Base-by-base conservation (phyloP, 1,140 invertebrate genomes). In the Drosophila suzukii region DNA sequence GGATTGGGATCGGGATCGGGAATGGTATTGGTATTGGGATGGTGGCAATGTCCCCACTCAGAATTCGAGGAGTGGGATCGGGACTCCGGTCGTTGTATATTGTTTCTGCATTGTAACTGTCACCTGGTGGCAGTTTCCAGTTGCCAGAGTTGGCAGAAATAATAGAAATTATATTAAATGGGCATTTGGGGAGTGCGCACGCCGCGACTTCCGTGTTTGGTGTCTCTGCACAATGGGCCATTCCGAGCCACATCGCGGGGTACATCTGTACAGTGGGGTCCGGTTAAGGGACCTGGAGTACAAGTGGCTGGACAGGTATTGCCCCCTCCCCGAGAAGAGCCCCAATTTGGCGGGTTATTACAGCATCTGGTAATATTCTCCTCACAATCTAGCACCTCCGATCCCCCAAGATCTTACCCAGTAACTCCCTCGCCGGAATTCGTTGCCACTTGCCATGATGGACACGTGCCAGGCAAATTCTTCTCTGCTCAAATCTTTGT, bases 81-180 rank as follows among this genome's bases (percentile, higher is more conserved):
- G 24, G 46, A 49, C 12, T 27, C 4, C 6, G 65, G 61, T 81
- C 58, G 78, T 78, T 86, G 79, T 78, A 74, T 82, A 86, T 82
- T 88, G 50, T 86, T 86, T 78, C 75, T 88, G 82, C 83, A 73
- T 88, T 86, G 83, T 86, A 86, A 88, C 83, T 86, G 83, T 86
- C 83, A 86, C 83, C 83, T 82, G 51, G 79, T 82, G 78, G 84
- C 83, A 86, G 82, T 88, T 79, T 62, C 70, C 83, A 76, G 74
- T 71, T 24, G 67, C 50, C 34, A n/a, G 51, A 81, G 82, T 80
- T 85, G 82, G 75, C 83, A 82, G 57, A 82, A 86, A 86, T 86
- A 86, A 88, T 83, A 88, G 83, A 88, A 86, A 86, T 86, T 86
- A 88, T 86, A 88, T 86, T 78, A 86, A 86, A 86, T 86, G 83